Evolutionary conservation across 2,888 invertebrate species (phyloP), one percentile per base, ranked within the genome.

Genomic region (Iphiclides podalirius): DNA sequence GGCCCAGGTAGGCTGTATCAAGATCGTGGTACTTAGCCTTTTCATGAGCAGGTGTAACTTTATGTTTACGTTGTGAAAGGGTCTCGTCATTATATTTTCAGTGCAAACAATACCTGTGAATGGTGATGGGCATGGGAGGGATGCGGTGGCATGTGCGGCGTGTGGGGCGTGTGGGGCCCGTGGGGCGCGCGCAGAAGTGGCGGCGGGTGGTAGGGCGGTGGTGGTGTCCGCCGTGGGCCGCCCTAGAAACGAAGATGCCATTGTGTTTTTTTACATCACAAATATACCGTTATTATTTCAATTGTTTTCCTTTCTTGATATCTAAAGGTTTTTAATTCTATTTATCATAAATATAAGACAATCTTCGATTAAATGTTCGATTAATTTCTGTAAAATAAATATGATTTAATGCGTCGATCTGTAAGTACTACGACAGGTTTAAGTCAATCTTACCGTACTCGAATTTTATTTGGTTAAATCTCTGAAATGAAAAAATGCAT

Each of bases 161-260:
- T 13, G 31, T 45, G 46, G 3, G 48, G 13, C 15, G 31, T 20
- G 8, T 51, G 56, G 28, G 54, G 62, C 46, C 64, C 61, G 45
- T 75, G 79, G 26, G 82, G 84, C 34, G 80, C 72, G 1, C 84
- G 72, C 57, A 67, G 60, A 58, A 81, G 66, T 53, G 87, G 85
- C 51, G 92, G 92, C 54, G 92, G 91, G 50, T 93, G 94, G 76
- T 94, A 94, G 12, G 94, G 94, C 44, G 94, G 94, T 52, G 94
- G 94, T 51, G 94, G 94, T 50, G 94, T 92, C 66, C 94, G 90
- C 50, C 94, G 85, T 55, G 90, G 92, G 54, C 92, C 91, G 51
- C 90, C 92, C 75, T 90, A 85, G 57, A 75, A 73, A 67, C 57
- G 67, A 67, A 58, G 67, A 57, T 60, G 51, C 53, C 56, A 58